Percentiles rank a stretch among this genome's conserved stretches.
Conservation (phyloP, 2,113 vertebrate genomes). For the Symphodus melops region DNA sequence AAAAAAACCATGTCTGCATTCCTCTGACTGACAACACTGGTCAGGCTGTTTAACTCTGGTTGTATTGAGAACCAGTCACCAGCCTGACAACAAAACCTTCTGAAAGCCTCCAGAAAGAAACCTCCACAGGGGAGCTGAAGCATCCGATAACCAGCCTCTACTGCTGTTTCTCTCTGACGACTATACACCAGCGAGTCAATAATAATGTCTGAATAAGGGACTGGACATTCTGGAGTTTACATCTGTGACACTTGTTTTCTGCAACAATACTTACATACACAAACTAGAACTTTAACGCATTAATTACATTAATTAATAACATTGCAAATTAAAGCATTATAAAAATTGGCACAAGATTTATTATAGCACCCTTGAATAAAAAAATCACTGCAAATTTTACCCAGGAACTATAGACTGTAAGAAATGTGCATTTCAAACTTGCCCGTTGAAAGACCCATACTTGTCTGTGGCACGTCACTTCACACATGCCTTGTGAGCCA, state of each 20-base stretch:
- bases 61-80: not conserved
- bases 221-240: not conserved
- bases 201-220: not conserved
- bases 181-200: not conserved
- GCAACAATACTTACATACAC: constrained; percentile 9
- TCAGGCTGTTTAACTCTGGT: not conserved
- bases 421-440: too few relatives aligned
- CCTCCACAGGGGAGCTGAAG: constrained; percentile 15
- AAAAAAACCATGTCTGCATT: not conserved
- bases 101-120: constrained; percentile 19
- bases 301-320: too few relatives aligned
- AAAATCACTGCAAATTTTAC: too few relatives aligned
- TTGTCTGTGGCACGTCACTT: too few relatives aligned
- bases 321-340: too few relatives aligned
- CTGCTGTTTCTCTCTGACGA: not conserved
- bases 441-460: too few relatives aligned
- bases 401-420: too few relatives aligned
- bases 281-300: too few relatives aligned
- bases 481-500: too few relatives aligned
- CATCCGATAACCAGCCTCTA: constrained; percentile 3
- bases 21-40: not conserved
- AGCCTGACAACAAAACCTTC: constrained; percentile 9
- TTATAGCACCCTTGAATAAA: too few relatives aligned
- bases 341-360: too few relatives aligned
- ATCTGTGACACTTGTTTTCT: not conserved